Base-by-base conservation (phyloP, 2,888 invertebrate genomes). In the Ichneumoninae sp. region DNA sequence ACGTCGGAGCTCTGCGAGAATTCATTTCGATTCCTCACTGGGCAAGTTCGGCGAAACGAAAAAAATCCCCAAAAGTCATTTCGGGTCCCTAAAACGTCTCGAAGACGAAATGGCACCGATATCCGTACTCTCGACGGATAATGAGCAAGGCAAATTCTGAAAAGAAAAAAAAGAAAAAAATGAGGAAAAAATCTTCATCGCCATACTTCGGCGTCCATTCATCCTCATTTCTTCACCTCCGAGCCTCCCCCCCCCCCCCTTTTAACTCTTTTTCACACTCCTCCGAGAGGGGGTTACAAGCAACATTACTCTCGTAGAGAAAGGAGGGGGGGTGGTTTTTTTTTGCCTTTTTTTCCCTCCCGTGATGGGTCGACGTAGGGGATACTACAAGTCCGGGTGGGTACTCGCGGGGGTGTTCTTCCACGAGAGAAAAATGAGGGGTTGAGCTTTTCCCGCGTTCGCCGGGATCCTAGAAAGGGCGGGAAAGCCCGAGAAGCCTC, bases 361-460 rank as follows among this genome's bases (percentile, higher is more conserved):
- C n/a, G 30, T 30, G 60, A 63, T 63, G 60, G 60, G 60, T 60
- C 30, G 60, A 26, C 60, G 60, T 22, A 22, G 30, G 60, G 60
- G 60, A 63, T 63, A 33, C 60, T 63, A 33, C 60, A n/a, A 13
- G 60, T 81, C 77, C 30, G 60, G 50, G 70, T 52, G 22, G 22
- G 79, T 44, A 47, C 19, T 50, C 22, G 66, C 19, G 50, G 70
- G 73, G 44, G 69, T 57, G 69, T 40, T 74, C 40, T 75, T 44
- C 65, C 57, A 65, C 36, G 65, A 60, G 78, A 71, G 79, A 83
- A 82, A 87, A 81, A 70, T 57, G 88, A 88, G 89, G 89, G 74
- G 87, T 82, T 89, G 71, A 76, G 87, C 88, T 90, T 91, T 90
- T 89, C 91, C 89, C 91, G 91, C 91, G 88, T 83, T 86, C 83